A percentile compares a stretch with the other conserved stretches of the same genome.
phyloP scores from a whole-genome alignment of 2,888 invertebrate species.

The Osedax fenrisi region DNA sequence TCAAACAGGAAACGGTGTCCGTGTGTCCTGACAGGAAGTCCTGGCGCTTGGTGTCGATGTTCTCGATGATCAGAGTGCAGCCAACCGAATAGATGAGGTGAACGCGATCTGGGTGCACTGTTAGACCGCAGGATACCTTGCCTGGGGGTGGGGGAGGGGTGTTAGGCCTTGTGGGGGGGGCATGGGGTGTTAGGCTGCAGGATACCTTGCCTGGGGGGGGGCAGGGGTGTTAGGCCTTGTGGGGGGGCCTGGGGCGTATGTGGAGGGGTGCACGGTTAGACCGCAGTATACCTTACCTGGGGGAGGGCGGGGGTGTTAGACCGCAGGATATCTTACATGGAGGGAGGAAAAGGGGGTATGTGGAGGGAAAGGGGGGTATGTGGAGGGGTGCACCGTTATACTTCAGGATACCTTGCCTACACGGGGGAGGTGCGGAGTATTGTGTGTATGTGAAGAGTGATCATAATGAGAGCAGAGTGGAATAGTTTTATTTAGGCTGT shows the following conservation, averaged over 20 bases:
- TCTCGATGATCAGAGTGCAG: slow-evolving; percentile 49
- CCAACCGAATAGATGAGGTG: slow-evolving; percentile 51
- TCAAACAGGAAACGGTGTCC: slow-evolving; percentile 49
- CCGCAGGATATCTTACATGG: slow-evolving; percentile 38
- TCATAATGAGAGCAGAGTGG: too few species aligned
- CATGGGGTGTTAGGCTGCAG: slow-evolving; percentile 48
- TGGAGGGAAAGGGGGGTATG: too few species aligned
- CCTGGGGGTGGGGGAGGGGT: too few species aligned
- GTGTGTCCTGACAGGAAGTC: slow-evolving; percentile 50
- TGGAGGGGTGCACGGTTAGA: too few species aligned
- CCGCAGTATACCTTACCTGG: slow-evolving; percentile 39
- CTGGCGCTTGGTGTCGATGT: slow-evolving; percentile 43
- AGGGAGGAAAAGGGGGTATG: too few species aligned
- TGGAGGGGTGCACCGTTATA: too few species aligned
- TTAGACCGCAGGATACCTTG: slow-evolving; percentile 40
- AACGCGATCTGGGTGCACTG: slow-evolving; percentile 49
- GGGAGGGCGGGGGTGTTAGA: slow-evolving; percentile 44
- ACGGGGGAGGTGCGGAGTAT: too few species aligned
- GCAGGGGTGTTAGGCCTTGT: too few species aligned
- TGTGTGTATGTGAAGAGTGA: too few species aligned
- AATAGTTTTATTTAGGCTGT: too few species aligned
- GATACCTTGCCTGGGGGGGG: slow-evolving; percentile 33
- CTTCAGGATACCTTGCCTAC: slow-evolving; percentile 38
- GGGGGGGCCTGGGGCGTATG: too few species aligned
- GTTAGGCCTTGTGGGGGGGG: too few species aligned